Percentiles rank a stretch among this genome's conserved stretches.
These are phyloP conservation scores for Rhamnusium bicolor DNA, from an alignment of 2,888 invertebrate species.

Conservation along the genomic window DNA sequence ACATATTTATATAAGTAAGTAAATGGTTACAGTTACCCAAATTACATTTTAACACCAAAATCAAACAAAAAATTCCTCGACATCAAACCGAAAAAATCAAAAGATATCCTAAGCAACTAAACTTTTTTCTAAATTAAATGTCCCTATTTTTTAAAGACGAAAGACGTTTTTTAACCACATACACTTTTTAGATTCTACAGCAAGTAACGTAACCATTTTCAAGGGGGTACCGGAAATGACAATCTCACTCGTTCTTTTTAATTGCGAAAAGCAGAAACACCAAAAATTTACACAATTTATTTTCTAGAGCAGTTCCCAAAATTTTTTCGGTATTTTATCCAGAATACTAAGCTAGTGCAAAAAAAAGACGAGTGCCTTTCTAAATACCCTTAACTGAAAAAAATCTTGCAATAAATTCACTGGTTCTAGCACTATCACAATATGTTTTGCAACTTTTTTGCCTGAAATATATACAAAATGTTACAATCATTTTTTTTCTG, in stretches of 20 bases:
- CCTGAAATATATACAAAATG: slow-evolving; percentile 49
- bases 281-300: background rate
- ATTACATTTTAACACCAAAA: slow-evolving; percentile 57
- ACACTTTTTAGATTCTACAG: slow-evolving; percentile 40
- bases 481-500: slow-evolving; percentile 41
- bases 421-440: slow-evolving; percentile 38
- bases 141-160: slow-evolving; percentile 39
- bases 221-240: slow-evolving; percentile 3
- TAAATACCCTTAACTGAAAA: background rate
- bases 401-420: slow-evolving; percentile 35
- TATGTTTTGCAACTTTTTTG: slow-evolving; percentile 40
- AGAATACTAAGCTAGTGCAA: slow-evolving; percentile 10
- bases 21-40: slow-evolving; percentile 44
- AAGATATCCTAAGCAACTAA: slow-evolving; percentile 47
- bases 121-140: slow-evolving; percentile 36
- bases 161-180: slow-evolving; percentile 41
- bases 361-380: background rate
- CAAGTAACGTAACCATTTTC: slow-evolving; percentile 36
- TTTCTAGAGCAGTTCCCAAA: background rate
- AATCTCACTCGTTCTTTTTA: background rate
- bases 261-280: slow-evolving; percentile 1
- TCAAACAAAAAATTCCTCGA: slow-evolving; percentile 58
- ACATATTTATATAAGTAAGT: slow-evolving; percentile 31
- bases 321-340: slow-evolving; percentile 12
- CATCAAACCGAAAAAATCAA: slow-evolving; percentile 59